A percentile compares a stretch with the other conserved stretches of the same genome.
phyloP scores from a whole-genome alignment of 2,888 invertebrate genomes.

The Drosophila robusta region DNA sequence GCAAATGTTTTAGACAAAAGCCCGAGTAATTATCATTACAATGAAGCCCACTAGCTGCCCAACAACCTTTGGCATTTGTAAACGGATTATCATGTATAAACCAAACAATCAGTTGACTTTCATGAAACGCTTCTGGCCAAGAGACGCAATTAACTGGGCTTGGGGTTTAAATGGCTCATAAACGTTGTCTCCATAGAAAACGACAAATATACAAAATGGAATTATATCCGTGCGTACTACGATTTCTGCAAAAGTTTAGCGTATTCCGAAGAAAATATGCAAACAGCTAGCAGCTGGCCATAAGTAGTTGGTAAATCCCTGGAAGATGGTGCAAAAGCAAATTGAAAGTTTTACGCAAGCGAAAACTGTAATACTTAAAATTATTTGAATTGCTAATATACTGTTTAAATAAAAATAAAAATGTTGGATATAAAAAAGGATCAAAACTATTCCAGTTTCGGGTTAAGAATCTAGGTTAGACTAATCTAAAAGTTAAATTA shows the following conservation, averaged over 20 bases:
- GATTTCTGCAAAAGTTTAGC: conserved; percentile 34
- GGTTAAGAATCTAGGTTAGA: no score
- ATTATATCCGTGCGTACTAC: conserved; percentile 13
- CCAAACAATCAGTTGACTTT: conserved; percentile 7
- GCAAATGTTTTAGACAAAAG: conserved; percentile 49
- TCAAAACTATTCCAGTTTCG: no score
- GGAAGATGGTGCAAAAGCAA: conserved; percentile 16
- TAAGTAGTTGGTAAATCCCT: conserved; percentile 21
- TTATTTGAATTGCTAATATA: conserved; percentile 10
- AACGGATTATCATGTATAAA: conserved; percentile 11
- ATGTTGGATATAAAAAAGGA: not conserved
- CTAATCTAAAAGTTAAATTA: no score
- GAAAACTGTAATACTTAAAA: conserved; percentile 1
- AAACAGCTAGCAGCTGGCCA: conserved; percentile 36
- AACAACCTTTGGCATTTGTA: conserved; percentile 25
- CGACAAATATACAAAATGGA: conserved; percentile 11
- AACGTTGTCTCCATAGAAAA: conserved; percentile 9
- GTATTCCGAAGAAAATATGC: conserved; percentile 38
- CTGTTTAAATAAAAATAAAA: not conserved
- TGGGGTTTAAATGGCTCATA: not conserved
- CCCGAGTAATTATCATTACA: conserved; percentile 37
- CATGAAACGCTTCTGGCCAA: conserved; percentile 19
- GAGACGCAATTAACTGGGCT: conserved; percentile 38
- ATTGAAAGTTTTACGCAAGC: conserved; percentile 20
- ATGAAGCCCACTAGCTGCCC: not conserved